These are phyloP conservation scores for Lordiphosa clarofinis DNA, from an alignment of 1,140 invertebrate genomes.

Conservation along the genomic window DNA sequence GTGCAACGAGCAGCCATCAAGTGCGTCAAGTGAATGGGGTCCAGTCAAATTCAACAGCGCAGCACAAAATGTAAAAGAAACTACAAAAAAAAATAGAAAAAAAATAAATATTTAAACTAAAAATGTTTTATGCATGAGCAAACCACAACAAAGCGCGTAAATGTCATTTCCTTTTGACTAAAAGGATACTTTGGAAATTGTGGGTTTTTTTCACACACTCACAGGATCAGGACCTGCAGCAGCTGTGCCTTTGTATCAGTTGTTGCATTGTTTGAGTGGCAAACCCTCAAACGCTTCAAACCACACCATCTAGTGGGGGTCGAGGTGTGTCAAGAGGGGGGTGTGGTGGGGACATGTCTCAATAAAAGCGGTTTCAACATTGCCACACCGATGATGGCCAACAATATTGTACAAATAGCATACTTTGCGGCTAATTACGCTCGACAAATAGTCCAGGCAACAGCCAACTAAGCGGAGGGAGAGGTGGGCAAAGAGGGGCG, in stretches of 20 bases:
- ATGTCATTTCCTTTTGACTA: constrained; percentile 76
- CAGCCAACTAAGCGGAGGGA: not conserved
- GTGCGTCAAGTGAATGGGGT: constrained; percentile 11
- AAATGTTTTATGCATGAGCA: constrained; percentile 75
- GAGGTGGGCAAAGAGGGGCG: no score
- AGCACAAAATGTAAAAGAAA: constrained; percentile 9
- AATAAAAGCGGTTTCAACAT: constrained; percentile 30
- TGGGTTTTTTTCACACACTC: constrained; percentile 54
- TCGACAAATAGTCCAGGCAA: constrained; percentile 27
- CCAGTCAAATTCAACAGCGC: constrained; percentile 8
- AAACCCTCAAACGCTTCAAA: constrained; percentile 4
- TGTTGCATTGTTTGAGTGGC: constrained; percentile 14
- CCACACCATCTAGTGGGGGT: not conserved
- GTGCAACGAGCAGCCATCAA: constrained; percentile 22
- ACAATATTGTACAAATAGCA: constrained; percentile 42
- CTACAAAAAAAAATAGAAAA: constrained; percentile 24
- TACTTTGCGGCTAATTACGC: constrained; percentile 67
- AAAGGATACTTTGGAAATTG: constrained; percentile 78
- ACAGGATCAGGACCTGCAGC: constrained; percentile 11
- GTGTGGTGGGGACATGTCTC: constrained; percentile 17
- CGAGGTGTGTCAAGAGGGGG: not conserved
- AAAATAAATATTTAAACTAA: constrained; percentile 58
- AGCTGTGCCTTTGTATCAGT: constrained; percentile 1
- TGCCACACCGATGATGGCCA: constrained; percentile 14
- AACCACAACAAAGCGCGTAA: constrained; percentile 77